Conservation (phyloP, 2,797 vertebrate genomes). For the Helarctos malayanus region DNA sequence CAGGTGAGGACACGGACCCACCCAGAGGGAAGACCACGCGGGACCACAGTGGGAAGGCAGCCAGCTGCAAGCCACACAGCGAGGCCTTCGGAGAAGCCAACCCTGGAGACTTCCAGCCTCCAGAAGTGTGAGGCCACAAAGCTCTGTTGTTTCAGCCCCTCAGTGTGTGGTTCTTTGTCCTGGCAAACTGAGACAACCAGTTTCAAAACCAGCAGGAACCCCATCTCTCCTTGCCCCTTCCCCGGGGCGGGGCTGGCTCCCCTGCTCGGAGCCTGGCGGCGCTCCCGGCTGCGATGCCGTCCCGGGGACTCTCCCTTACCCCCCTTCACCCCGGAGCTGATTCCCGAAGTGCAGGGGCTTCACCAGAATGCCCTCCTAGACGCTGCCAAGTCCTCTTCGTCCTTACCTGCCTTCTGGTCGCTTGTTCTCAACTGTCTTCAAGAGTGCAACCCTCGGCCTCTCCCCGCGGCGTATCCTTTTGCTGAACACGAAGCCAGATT, state of each 20-base stretch:
- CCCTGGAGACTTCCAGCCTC: neutral
- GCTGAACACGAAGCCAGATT: slow-evolving; percentile 57
- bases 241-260: neutral
- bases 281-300: neutral
- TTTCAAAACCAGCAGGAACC: neutral
- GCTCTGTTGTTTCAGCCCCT: neutral
- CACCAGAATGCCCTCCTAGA: neutral
- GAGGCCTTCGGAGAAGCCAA: neutral
- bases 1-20: neutral
- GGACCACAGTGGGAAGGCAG: neutral
- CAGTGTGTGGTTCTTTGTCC: neutral
- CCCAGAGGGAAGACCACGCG: neutral
- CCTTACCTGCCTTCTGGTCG: neutral
- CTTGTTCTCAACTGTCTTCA: neutral
- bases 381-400: neutral
- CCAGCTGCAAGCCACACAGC: neutral
- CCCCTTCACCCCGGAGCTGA: neutral
- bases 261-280: neutral
- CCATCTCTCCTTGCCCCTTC: neutral
- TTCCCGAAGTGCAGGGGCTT: neutral
- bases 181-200: neutral
- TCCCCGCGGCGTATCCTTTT: neutral
- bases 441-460: neutral
- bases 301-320: neutral
- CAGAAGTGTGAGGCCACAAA: neutral